These are phyloP conservation scores for Aplochiton taeniatus DNA, from an alignment of 2,797 vertebrate species.

Conservation along the genomic window DNA sequence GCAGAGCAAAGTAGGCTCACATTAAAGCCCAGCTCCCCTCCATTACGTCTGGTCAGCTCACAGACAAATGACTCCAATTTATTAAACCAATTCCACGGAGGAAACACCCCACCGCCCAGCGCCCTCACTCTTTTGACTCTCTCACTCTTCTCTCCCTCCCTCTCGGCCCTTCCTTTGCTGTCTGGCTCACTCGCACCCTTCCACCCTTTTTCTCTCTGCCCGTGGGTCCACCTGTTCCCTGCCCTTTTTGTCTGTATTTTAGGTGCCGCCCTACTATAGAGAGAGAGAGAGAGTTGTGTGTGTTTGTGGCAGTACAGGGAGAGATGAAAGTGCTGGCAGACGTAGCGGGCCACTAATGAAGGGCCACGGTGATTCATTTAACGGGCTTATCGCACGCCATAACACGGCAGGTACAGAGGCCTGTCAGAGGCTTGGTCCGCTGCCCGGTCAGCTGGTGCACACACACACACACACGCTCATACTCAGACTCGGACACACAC, in stretches of 20 bases:
- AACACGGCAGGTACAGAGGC: background rate
- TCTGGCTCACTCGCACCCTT: background rate
- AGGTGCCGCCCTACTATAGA: background rate
- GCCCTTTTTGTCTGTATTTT: background rate
- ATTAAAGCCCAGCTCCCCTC: constrained; percentile 23
- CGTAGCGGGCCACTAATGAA: background rate
- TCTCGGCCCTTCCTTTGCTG: background rate
- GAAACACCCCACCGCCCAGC: constrained; percentile 12
- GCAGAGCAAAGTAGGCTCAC: background rate
- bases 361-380: background rate
- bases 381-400: background rate
- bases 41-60: constrained; percentile 33
- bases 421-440: background rate
- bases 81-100: constrained; percentile 39
- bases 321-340: background rate
- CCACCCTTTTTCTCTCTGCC: background rate
- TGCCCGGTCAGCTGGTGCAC: background rate
- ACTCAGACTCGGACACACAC: background rate
- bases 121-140: background rate
- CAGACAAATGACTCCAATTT: constrained; percentile 41
- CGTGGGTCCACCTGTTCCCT: background rate
- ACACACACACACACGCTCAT: background rate
- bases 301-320: background rate
- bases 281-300: background rate
- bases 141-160: background rate